Evolutionary conservation across 64 coral and sea anemone species (phyloP).

Genomic region (Pocillopora damicornis): DNA sequence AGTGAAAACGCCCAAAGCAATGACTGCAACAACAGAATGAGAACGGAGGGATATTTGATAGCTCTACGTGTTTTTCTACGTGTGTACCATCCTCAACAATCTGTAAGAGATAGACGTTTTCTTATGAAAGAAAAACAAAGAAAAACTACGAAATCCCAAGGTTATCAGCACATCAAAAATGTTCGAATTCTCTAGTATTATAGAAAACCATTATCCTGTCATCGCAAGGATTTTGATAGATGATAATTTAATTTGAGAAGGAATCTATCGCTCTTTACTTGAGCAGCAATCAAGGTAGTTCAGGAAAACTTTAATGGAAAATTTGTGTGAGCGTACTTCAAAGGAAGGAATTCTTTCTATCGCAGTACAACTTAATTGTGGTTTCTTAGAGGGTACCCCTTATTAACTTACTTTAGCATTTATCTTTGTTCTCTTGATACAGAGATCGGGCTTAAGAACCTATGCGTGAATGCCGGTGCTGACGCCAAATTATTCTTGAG

Average conservation of each 20-base stretch:
- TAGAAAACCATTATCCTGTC: not conserved
- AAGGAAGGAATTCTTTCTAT: too few species aligned
- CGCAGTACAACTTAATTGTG: too few species aligned
- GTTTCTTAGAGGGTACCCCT: too few species aligned
- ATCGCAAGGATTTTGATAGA: constrained; percentile 26
- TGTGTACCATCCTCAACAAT: not conserved
- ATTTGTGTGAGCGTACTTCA: too few species aligned
- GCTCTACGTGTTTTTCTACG: not conserved
- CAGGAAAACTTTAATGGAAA: not conserved
- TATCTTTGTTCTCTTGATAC: too few species aligned
- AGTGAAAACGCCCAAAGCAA: not conserved
- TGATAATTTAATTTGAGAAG: constrained; percentile 22
- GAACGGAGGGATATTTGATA: too few species aligned
- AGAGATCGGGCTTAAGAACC: too few species aligned
- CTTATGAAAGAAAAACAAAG: not conserved
- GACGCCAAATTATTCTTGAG: too few species aligned
- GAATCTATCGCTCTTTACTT: not conserved
- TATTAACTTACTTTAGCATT: too few species aligned
- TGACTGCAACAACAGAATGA: not conserved
- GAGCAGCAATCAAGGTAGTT: not conserved
- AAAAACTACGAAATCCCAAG: not conserved
- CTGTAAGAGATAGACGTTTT: not conserved
- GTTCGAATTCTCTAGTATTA: not conserved
- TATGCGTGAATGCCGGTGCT: too few species aligned
- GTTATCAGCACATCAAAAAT: not conserved